A percentile compares a stretch with the other conserved stretches of the same genome.
phyloP scores from a whole-genome alignment of 2,797 vertebrate species.

The Cyclopterus lumpus region DNA sequence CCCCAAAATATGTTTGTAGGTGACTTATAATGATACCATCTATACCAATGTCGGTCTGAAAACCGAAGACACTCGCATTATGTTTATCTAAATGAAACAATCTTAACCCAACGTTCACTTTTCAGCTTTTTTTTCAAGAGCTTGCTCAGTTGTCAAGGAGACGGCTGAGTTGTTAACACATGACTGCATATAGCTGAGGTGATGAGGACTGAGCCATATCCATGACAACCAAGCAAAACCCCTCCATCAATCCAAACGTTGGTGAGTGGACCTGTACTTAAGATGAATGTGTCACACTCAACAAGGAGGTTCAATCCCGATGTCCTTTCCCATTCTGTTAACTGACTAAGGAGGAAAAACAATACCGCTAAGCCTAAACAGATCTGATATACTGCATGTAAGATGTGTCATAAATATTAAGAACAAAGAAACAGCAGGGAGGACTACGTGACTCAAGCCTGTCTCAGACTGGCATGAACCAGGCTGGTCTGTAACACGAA shows the following conservation, averaged over 20 bases:
- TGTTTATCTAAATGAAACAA: background rate
- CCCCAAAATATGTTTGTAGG: background rate
- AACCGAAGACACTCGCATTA: too few species aligned
- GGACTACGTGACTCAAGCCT: too few species aligned
- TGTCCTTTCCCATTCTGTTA: background rate
- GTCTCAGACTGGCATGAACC: too few species aligned
- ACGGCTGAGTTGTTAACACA: too few species aligned
- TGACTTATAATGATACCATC: background rate
- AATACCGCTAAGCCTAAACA: background rate
- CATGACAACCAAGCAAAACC: background rate
- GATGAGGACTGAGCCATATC: background rate
- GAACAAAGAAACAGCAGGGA: background rate
- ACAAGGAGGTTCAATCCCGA: too few species aligned
- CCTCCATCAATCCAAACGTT: too few species aligned
- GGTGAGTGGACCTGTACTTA: background rate
- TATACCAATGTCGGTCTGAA: too few species aligned
- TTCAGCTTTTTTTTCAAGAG: too few species aligned
- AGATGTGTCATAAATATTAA: slow-evolving; percentile 6
- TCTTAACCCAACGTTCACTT: background rate
- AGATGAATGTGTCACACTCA: background rate
- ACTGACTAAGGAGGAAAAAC: background rate
- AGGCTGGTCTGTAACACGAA: background rate
- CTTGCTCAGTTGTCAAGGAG: too few species aligned
- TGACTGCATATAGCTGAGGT: background rate
- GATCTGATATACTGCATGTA: background rate